Evolutionary conservation across 1,140 invertebrate genomes (phyloP), one percentile per base, ranked within the genome.

Genomic region (Calephelis virginiensis): DNA sequence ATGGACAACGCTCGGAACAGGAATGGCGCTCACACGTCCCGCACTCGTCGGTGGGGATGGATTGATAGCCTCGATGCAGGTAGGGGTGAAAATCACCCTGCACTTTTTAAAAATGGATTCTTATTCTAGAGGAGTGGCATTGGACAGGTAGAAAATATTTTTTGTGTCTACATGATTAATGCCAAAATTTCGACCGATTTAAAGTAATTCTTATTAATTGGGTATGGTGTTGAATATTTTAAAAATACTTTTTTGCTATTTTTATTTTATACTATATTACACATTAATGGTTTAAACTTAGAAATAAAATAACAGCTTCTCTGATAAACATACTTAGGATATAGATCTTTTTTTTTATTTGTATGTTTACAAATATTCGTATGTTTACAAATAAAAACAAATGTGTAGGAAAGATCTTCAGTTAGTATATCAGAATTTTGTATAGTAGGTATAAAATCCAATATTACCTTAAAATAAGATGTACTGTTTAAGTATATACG

Each of bases 31-130:
- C 73, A 72, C 71, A 61, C 66, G 67, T 74, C 72, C 75, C 78
- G 73, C 74, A 75, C 72, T 70, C 70, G 76, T 77, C 72, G 76
- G 82, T 76, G 83, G 86, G 83, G 82, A 83, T 85, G 81, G 77
- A 86, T 83, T 82, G 75, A 84, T 87, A 70, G 83, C 78, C 73
- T 61, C 12, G 38, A 61, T 37, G 47, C 80, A 85, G 83, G 84
- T 85, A 81, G 76, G 77, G 81, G 78, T 77, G 72, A 49, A 68
- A 76, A 67, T 71, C 72, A 61, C 74, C 66, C 70, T 67, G 64
- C 59, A 64, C 74, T 67, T 78, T 76, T 78, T 77, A 82, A 83
- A 85, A 79, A 87, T 81, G 78, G 80, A 78, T 63, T 61, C 60
- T 61, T 45, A 53, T 53, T 28, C 28, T 28, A 53, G 49, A 28